These are phyloP conservation scores for Hydrozoanthus gracilis DNA, from an alignment of 92 coral and sea anemone genomes.

Conservation along the genomic window DNA sequence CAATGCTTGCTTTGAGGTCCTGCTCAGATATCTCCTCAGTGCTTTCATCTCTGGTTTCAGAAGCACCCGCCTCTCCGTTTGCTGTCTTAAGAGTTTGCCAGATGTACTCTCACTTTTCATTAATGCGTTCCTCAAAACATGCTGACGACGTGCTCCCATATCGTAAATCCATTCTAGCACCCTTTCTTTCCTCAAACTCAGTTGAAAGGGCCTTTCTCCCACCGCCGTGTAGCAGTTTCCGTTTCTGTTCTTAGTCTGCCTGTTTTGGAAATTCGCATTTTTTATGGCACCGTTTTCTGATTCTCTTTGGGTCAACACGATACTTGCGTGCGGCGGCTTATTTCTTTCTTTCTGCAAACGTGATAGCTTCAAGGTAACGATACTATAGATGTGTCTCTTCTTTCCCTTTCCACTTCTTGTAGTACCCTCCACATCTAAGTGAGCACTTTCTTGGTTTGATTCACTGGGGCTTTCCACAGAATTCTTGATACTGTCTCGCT, in stretches of 20 bases:
- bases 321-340: constrained; percentile 25
- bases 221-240: constrained; percentile 19
- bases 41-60: constrained; percentile 31
- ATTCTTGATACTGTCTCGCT: constrained; percentile 46
- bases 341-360: constrained; percentile 37
- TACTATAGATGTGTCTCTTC: constrained; percentile 42
- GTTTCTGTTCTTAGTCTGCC: constrained; percentile 24
- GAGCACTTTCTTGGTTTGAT: constrained; percentile 50
- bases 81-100: constrained; percentile 38
- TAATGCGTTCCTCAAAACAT: constrained; percentile 32
- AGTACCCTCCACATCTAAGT: neutral
- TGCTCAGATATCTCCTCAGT: constrained; percentile 40
- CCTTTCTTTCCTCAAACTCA: constrained; percentile 23
- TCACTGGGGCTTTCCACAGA: constrained; percentile 52
- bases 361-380: constrained; percentile 33
- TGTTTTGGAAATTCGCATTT: constrained; percentile 11
- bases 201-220: constrained; percentile 35
- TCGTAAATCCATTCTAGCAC: constrained; percentile 48
- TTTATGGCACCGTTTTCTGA: constrained; percentile 22
- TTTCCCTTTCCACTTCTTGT: constrained; percentile 34
- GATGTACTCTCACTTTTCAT: constrained; percentile 44
- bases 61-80: constrained; percentile 29
- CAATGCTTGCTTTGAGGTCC: no score
- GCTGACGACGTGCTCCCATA: constrained; percentile 47
- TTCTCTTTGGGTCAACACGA: constrained; percentile 40